Base-by-base conservation (phyloP, 2,797 vertebrate genomes). In the Perodicticus potto region DNA sequence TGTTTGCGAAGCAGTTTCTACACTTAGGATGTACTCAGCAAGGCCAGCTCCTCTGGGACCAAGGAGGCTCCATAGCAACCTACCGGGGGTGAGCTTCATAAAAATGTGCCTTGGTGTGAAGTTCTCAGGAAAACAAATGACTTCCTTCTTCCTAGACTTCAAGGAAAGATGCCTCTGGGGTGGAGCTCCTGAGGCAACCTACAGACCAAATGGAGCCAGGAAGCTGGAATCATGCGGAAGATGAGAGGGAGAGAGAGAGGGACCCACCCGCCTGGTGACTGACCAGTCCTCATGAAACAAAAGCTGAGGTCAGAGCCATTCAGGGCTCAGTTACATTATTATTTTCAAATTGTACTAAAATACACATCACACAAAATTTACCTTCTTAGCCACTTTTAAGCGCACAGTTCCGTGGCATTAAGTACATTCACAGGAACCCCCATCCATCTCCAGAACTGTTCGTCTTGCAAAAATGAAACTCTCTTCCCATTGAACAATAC, bases 341-440 rank as follows among this genome's bases (percentile, higher is more conserved):
- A 69, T 34, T 34, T 23, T 10, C 25, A 27, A 65, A 10, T 0
- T 29, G 29, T 32, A 14, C 29, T 16, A 34, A 78, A 29, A 19
- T 0, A 29, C 2, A 32, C 20, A 5, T 14, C 55, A 34, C 16
- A 27, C 2, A 16, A 43, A 25, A 3, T 10, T 22, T 13, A 32
- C 23, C 29, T 20, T 17, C 45, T 29, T 73, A 37, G 34, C 40
- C 27, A 29, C 3, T 6, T 67, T 23, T 19, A 23, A 53, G 25
- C 12, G 5, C 0, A 5, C 25, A 29, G 63, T 2, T 49, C 40
- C 12, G 32, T 1, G 3, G 40, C 34, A 0, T 14, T 1, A 19
- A 25, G 43, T 19, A 0, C 16, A 53, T 0, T 32, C 40, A 17
- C 23, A 19, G 34, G 27, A 29, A 5, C 10, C 13, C 3, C 4